phyloP scores from a whole-genome alignment of 2,888 invertebrate genomes.

The Helicoverpa assulta region DNA sequence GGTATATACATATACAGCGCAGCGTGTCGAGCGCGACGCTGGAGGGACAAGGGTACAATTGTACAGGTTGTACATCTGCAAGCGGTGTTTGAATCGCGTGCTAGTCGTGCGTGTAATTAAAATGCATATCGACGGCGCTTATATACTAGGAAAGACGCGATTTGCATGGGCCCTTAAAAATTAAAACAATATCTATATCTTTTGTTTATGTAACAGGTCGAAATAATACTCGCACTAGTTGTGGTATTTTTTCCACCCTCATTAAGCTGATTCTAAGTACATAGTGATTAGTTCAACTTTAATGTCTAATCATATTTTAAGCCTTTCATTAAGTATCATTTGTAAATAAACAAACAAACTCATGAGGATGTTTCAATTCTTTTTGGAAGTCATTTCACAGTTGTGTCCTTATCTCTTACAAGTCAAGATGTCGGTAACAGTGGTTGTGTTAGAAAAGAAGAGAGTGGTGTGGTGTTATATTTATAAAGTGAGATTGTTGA shows the following conservation, averaged over 20 bases:
- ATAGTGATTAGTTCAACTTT: conserved; percentile 40
- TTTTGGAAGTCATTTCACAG: conserved; percentile 12
- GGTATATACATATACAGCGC: conserved; percentile 73
- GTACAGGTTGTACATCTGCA: no score
- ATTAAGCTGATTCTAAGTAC: conserved; percentile 35
- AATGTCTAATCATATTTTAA: conserved; percentile 32
- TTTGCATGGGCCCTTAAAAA: background rate
- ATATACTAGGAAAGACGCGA: no score
- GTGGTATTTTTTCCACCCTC: background rate
- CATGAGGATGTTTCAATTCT: conserved; percentile 3
- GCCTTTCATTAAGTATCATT: conserved; percentile 33
- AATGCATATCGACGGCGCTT: no score
- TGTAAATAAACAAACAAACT: conserved; percentile 12
- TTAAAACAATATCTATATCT: background rate
- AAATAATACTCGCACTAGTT: background rate
- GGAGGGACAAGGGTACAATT: conserved; percentile 65
- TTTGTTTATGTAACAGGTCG: background rate
- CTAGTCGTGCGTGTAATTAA: no score
- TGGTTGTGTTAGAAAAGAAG: conserved; percentile 14
- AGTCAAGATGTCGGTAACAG: conserved; percentile 54
- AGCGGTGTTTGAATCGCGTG: no score
- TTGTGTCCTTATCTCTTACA: conserved; percentile 26
- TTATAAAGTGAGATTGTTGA: conserved; percentile 57
- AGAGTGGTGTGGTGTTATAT: conserved; percentile 39
- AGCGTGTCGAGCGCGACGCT: conserved; percentile 83